Evolutionary conservation across 1,140 invertebrate genomes (phyloP).

Genomic region (Pentalonia nigronervosa): DNA sequence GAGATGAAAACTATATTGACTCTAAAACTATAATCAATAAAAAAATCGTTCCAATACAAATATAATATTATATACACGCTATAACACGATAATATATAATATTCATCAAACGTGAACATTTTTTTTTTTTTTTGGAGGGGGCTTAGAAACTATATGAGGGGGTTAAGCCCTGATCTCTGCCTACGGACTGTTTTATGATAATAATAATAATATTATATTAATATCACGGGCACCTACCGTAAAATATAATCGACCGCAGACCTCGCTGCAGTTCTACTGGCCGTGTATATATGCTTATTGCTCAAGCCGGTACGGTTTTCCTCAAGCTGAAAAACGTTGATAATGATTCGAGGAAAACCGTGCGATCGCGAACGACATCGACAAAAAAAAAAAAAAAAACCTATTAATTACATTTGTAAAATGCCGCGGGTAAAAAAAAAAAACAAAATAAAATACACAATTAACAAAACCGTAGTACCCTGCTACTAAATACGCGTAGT

Average conservation of each 20-base stretch:
- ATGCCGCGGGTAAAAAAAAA: neutral
- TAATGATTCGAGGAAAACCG: constrained; percentile 37
- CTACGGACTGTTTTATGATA: neutral
- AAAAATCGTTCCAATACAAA: neutral
- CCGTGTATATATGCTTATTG: neutral
- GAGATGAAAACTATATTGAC: too few species aligned
- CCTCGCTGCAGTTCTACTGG: neutral
- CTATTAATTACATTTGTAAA: neutral
- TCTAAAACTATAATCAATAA: neutral
- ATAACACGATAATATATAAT: neutral
- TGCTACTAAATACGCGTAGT: neutral
- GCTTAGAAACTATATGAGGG: neutral
- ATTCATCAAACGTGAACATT: neutral
- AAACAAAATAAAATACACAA: neutral
- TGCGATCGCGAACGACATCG: neutral
- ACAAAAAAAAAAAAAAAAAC: neutral
- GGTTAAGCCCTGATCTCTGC: neutral
- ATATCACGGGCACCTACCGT: neutral
- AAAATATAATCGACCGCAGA: neutral
- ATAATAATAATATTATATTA: neutral
- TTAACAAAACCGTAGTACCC: neutral
- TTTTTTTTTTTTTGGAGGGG: neutral
- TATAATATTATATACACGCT: too few species aligned
- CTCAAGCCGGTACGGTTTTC: constrained; percentile 10
- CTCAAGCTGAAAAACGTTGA: constrained; percentile 20